These are phyloP conservation scores for Leptinotarsa peninsularis DNA, from an alignment of 2,888 invertebrate genomes.

Conservation along the genomic window DNA sequence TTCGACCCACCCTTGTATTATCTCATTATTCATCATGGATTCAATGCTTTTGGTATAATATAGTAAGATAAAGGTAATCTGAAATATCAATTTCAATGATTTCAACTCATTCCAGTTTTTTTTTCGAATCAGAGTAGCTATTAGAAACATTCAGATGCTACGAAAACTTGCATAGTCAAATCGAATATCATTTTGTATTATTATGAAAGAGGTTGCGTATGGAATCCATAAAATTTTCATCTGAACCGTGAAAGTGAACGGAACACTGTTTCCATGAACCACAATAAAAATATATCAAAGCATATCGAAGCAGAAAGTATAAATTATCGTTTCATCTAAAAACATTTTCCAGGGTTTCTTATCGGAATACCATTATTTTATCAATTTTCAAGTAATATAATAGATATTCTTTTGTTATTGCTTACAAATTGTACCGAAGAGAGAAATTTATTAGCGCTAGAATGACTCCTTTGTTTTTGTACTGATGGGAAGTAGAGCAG, in stretches of 20 bases:
- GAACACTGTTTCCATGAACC: background rate
- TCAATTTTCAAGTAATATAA: background rate
- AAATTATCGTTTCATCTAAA: constrained; percentile 7
- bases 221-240: no score
- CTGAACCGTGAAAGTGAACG: background rate
- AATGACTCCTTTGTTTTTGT: constrained; percentile 11
- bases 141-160: no score
- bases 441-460: constrained; percentile 6
- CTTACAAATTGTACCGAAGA: background rate
- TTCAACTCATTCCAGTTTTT: no score
- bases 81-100: no score
- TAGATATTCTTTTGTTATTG: background rate
- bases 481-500: constrained; percentile 7
- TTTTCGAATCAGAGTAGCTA: no score
- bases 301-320: background rate
- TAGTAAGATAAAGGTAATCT: no score
- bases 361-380: background rate
- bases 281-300: background rate
- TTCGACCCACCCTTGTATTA: no score
- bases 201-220: no score
- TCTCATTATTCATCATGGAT: no score
- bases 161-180: no score
- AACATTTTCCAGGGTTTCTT: background rate
- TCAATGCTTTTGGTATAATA: no score
- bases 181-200: no score